A percentile compares a stretch with the other conserved stretches of the same genome.
Evolutionary conservation across 2,888 invertebrate species (phyloP).

Genomic region (Geophilus truncorum): DNA sequence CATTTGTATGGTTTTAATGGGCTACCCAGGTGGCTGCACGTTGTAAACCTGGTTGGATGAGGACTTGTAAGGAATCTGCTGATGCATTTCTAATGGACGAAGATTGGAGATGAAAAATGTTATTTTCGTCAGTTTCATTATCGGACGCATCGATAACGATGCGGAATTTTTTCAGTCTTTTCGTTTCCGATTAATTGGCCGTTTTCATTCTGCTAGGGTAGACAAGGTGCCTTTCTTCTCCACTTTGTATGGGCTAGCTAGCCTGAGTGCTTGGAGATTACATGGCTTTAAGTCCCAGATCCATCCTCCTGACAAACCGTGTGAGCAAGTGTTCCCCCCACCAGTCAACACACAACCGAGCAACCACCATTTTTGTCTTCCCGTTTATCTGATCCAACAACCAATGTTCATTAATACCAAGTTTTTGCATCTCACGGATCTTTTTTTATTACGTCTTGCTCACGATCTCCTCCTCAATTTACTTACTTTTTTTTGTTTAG

Average conservation of each 20-base stretch:
- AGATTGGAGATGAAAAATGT: not conserved
- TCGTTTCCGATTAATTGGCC: too few relatives aligned
- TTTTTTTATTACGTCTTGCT: constrained; percentile 30
- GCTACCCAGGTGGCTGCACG: not conserved
- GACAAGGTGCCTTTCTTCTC: constrained; percentile 4
- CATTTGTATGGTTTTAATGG: constrained; percentile 5
- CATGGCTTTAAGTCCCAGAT: constrained; percentile 22
- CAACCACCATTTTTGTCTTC: constrained; percentile 11
- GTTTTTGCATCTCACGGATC: not conserved
- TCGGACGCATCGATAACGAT: too few relatives aligned
- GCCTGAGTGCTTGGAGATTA: not conserved
- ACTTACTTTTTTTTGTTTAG: not conserved
- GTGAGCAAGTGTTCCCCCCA: not conserved
- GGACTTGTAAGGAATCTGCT: constrained; percentile 10
- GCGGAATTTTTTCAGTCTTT: too few relatives aligned
- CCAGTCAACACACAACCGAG: too few relatives aligned
- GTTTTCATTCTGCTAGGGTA: not conserved
- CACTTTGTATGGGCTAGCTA: not conserved
- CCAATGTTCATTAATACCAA: not conserved
- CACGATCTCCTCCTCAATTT: constrained; percentile 21
- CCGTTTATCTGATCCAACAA: constrained; percentile 28
- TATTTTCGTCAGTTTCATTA: too few relatives aligned
- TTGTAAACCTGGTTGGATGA: not conserved
- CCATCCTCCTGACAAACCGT: not conserved
- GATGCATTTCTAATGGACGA: not conserved